Evolutionary conservation across 2,888 invertebrate species (phyloP), one percentile per base, ranked within the genome.

Genomic region (Stomorhina lunata): DNA sequence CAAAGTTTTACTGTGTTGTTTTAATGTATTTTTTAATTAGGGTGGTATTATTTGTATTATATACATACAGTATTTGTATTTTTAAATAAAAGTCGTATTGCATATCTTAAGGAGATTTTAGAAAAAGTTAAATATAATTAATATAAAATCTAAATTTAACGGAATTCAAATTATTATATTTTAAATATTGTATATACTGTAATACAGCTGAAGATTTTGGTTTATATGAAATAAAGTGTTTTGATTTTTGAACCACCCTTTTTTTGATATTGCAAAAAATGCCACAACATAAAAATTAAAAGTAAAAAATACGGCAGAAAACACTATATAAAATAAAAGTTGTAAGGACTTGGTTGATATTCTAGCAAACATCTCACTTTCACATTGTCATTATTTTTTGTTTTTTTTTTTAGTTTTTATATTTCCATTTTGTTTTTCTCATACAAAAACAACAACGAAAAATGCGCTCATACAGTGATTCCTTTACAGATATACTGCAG

Each of bases 371-470:
- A 43, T 37, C 53, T 59, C 53, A 45, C 57, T 80, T 50, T 71
- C 43, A 65, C 43, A 61, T 79, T 66, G 32, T 78, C 59, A 65
- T 78, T 66, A 59, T 66, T 66, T 45, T 69, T 69, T n/a, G n/a
- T n/a, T 61, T 48, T 45, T 29, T n/a, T 15, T 34, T 34, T 32
- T 6, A 20, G 27, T 71, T 43, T 34, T 43, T n/a, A 66, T 32
- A 43, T 55, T 73, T n/a, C n/a, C 12, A 37, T 37, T 37, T 37
- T n/a, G 0, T 37, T 4, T 12, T 4, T 37, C 12, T 12, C 37
- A 4, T 37, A 1, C 12, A 37, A 12, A 10, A 12, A 37, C 12
- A 37, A 12, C 37, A 37, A n/a, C n/a, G n/a, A n/a, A 12, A 37
- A 37, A 37, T n/a, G n/a, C n/a, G n/a, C 53, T 7, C 40, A 22